Evolutionary conservation across 2,797 vertebrate genomes (phyloP).

Genomic region (Labeo calbasu): DNA sequence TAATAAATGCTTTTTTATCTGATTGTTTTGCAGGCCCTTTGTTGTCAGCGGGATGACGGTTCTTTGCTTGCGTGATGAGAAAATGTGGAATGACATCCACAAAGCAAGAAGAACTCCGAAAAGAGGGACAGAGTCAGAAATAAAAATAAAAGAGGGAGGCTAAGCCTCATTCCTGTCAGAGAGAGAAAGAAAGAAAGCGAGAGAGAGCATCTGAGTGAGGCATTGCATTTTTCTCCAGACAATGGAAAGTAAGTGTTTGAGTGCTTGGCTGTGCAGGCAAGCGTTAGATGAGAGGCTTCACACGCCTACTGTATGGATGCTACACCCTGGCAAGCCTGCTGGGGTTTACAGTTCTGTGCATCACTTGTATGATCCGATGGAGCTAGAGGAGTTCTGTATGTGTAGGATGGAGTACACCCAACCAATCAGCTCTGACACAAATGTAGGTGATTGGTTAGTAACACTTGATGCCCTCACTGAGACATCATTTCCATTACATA

Average conservation of each 20-base stretch:
- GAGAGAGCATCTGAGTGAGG: conserved; percentile 58
- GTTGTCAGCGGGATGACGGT: conserved; percentile 24
- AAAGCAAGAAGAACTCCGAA: conserved; percentile 40
- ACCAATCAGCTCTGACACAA: conserved; percentile 77
- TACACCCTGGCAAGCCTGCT: conserved; percentile 67
- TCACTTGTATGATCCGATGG: conserved; percentile 75
- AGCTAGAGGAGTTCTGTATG: conserved; percentile 66
- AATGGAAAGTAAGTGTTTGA: conserved; percentile 62
- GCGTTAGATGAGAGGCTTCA: conserved; percentile 52
- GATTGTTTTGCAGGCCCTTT: conserved; percentile 63
- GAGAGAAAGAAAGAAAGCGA: conserved; percentile 43
- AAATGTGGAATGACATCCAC: conserved; percentile 66
- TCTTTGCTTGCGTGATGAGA: conserved; percentile 57
- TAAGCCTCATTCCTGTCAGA: conserved; percentile 51
- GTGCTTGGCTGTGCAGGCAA: conserved; percentile 57
- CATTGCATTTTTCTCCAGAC: conserved; percentile 44
- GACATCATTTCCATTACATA: conserved; percentile 76
- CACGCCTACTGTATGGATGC: conserved; percentile 67
- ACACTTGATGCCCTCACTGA: conserved; percentile 69
- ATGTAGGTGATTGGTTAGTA: conserved; percentile 71
- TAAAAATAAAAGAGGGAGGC: conserved; percentile 16
- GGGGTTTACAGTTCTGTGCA: conserved; percentile 74
- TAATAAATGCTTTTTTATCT: conserved; percentile 59
- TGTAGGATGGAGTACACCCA: conserved; percentile 71
- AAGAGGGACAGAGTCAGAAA: conserved; percentile 25